Conservation (phyloP, 2,888 invertebrate species). For the Xanthia togata region DNA sequence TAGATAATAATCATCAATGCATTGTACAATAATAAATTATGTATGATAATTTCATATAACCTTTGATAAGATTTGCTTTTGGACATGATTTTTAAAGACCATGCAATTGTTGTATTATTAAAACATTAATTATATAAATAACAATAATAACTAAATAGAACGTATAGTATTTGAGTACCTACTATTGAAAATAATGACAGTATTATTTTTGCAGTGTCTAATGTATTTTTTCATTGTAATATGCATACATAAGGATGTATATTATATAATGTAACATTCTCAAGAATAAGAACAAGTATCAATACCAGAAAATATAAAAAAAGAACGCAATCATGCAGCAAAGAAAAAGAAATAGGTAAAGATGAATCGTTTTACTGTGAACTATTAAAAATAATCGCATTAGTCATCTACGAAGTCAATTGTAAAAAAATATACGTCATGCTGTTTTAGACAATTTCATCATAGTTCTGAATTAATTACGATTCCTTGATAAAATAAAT, state of each 20-base stretch:
- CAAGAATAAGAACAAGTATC: neutral
- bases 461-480: constrained; percentile 20
- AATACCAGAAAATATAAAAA: constrained; percentile 1
- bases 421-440: constrained; percentile 47
- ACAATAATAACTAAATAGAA: neutral
- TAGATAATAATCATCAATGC: neutral
- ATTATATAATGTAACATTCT: neutral
- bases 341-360: constrained; percentile 19
- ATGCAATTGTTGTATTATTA: neutral
- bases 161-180: neutral
- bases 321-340: constrained; percentile 33
- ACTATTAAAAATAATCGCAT: constrained; percentile 66
- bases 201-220: too few relatives aligned
- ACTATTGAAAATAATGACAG: neutral
- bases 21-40: neutral
- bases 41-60: neutral
- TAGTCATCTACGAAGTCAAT: constrained; percentile 63
- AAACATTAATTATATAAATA: neutral
- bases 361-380: constrained; percentile 54
- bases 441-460: constrained; percentile 15
- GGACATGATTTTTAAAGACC: neutral
- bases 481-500: constrained; percentile 27
- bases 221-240: constrained; percentile 11
- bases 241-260: neutral
- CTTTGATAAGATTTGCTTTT: neutral